phyloP scores from a whole-genome alignment of 2,888 invertebrate genomes.

The Athrips mouffetella region DNA sequence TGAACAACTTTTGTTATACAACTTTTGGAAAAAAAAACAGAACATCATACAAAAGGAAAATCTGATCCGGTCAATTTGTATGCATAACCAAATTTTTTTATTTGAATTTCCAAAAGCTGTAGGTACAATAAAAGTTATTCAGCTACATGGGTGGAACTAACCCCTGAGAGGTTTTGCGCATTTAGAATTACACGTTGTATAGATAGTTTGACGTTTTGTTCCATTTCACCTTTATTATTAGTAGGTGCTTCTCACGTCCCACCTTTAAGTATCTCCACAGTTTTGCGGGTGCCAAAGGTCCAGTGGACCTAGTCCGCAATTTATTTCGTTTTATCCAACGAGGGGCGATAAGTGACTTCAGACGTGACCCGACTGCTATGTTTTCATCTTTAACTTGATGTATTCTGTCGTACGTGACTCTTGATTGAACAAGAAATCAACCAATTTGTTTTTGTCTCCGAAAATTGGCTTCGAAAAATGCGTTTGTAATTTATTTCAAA shows the following conservation, averaged over 20 bases:
- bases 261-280: slow-evolving; percentile 11
- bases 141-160: no score
- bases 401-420: background rate
- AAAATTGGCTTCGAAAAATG: background rate
- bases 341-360: slow-evolving; percentile 5
- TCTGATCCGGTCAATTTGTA: no score
- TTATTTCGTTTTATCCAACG: slow-evolving; percentile 46
- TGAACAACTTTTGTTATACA: no score
- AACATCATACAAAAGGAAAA: no score
- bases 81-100: no score
- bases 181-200: no score
- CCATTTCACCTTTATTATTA: no score
- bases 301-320: slow-evolving; percentile 44
- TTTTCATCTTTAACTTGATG: slow-evolving; percentile 6
- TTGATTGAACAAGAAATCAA: slow-evolving; percentile 4
- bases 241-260: background rate
- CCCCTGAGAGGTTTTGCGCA: no score
- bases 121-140: no score
- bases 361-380: slow-evolving; percentile 5
- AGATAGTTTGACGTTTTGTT: no score
- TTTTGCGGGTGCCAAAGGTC: slow-evolving; percentile 13
- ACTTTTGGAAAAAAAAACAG: no score
- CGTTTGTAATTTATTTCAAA: background rate
- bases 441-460: background rate
- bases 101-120: no score